Evolutionary conservation across 2,113 vertebrate genomes (phyloP).

Genomic region (Charina bottae): DNA sequence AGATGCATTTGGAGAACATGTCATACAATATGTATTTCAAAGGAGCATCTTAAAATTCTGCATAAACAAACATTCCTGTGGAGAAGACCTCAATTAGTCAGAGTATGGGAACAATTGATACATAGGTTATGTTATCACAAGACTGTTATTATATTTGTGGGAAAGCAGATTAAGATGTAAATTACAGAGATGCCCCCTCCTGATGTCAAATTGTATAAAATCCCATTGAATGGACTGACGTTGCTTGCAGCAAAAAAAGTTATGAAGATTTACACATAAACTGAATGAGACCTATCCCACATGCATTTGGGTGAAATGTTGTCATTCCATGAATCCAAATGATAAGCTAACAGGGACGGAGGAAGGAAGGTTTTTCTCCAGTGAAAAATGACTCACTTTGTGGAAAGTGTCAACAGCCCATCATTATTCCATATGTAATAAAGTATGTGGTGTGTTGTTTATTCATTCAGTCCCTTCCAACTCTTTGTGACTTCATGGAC

Average conservation of each 20-base stretch:
- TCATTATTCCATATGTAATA: too few species aligned
- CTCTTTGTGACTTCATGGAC: too few species aligned
- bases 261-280: neutral
- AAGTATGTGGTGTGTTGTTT: too few species aligned
- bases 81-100: neutral
- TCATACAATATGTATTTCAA: neutral
- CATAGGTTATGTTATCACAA: neutral
- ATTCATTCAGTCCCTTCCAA: too few species aligned
- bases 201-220: neutral
- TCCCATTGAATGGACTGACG: neutral
- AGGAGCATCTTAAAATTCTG: neutral
- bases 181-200: neutral
- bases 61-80: neutral
- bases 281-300: neutral
- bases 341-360: neutral
- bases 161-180: neutral
- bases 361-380: neutral
- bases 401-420: too few species aligned
- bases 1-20: fast-evolving
- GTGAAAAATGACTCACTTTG: neutral
- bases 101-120: neutral
- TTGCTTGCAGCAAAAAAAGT: neutral
- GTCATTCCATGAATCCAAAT: neutral
- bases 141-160: neutral
- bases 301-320: too few species aligned